Evolutionary conservation across 2,888 invertebrate genomes (phyloP), one percentile per base, ranked within the genome.

Genomic region (Charanyca ferruginea): DNA sequence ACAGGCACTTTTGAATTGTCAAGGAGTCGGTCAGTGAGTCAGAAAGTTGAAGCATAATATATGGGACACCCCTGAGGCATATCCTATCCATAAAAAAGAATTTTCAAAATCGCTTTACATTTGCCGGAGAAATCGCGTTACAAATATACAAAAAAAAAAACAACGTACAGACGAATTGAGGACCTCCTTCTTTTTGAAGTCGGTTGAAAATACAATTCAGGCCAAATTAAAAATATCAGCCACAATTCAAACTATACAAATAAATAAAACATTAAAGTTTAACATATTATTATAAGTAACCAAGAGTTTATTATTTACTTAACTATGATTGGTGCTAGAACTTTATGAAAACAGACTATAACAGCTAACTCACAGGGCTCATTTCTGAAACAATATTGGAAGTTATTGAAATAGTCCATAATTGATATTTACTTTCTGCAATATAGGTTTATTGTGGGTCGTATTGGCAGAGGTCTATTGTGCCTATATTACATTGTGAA

Each of bases 351-450:
- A 45, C 11, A 45, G 7, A 8, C 1, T 41, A 5, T 28, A 51
- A 20, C n/a, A n/a, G 18, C 8, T 3, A 49, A 49, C 3, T 49
- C 20, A 42, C n/a, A 22, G 8, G 11, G 42, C 16, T 38, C 32
- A 52, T 35, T 48, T 48, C 5, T 20, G 11, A 25, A 47, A 23
- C 45, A 70, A 38, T 70, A 63, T 64, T 65, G 25, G 18, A 22
- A 44, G 35, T 49, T 28, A 6, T 28, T 16, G 25, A 44, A 25
- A 16, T 9, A 49, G 6, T 53, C n/a, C 16, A 18, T 49, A 49
- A 58, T 58, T 66, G 42, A 58, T 65, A 66, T 66, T 66, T 42
- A 20, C 23, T 42, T 44, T 49, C 48, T 66, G 35, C 13, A n/a
- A 35, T 25, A 41, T 9, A 16, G 9, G 47, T 65, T 32, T 57